phyloP scores from a whole-genome alignment of 23 tunicate species.

The Oikopleura vanhoeffeni region DNA sequence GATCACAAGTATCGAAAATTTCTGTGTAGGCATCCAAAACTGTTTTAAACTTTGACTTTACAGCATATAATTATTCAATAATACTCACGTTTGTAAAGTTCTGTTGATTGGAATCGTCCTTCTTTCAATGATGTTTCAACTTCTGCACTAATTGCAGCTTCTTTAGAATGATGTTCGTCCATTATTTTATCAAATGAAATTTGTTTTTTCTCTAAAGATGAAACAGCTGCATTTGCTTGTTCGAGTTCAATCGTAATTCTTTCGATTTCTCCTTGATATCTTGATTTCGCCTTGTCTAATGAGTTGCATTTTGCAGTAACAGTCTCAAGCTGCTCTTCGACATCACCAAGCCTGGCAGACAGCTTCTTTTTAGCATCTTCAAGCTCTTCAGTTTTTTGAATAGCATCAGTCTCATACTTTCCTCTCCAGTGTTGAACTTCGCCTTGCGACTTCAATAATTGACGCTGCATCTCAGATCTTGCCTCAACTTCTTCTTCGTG shows the following conservation, averaged over 20 bases:
- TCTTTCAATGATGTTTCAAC: constrained; percentile 69
- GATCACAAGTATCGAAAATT: too few relatives aligned
- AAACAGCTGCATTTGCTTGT: constrained; percentile 65
- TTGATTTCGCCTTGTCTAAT: constrained; percentile 83
- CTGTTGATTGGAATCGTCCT: constrained; percentile 53
- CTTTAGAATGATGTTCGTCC: constrained; percentile 44
- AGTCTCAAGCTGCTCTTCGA: constrained; percentile 92
- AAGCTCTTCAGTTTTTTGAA: constrained; percentile 44
- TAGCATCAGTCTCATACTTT: constrained; percentile 80
- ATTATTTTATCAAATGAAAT: constrained; percentile 86
- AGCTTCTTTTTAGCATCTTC: constrained; percentile 36
- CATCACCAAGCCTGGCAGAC: constrained; percentile 87
- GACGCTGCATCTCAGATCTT: constrained; percentile 56
- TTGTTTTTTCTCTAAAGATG: constrained; percentile 81
- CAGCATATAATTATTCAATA: too few relatives aligned
- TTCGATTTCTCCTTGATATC: constrained; percentile 79
- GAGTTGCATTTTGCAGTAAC: constrained; percentile 90
- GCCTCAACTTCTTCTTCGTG: constrained; percentile 78
- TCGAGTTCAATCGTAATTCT: constrained; percentile 71
- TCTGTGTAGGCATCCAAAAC: too few relatives aligned
- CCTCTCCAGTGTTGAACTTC: constrained; percentile 75
- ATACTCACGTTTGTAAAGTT: constrained; percentile 44
- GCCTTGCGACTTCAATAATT: constrained; percentile 48
- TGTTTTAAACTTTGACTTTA: too few relatives aligned
- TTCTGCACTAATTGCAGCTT: constrained; percentile 64